phyloP scores from a whole-genome alignment of 2,797 vertebrate species.

The Melanitta fusca region DNA sequence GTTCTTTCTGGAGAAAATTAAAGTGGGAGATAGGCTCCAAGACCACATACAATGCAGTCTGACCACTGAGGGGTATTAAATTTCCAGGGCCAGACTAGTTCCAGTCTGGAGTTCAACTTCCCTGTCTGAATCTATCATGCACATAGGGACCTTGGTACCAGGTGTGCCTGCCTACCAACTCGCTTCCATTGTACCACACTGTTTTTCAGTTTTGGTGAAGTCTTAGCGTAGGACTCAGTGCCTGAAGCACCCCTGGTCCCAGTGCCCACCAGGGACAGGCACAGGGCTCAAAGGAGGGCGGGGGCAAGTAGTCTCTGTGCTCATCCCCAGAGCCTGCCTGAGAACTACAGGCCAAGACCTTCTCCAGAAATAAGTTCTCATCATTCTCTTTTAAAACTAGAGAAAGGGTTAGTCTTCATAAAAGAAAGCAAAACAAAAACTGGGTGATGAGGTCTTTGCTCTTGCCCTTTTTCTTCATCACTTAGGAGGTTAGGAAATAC shows the following conservation, averaged over 20 bases:
- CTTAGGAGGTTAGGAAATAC: not conserved
- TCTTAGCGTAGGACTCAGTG: not conserved
- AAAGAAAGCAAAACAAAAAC: not conserved
- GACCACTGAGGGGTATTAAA: not conserved
- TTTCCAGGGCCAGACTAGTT: not conserved
- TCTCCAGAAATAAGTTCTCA: not conserved
- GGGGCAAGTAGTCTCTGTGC: not conserved
- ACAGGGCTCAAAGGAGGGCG: not conserved
- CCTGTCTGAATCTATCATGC: not conserved
- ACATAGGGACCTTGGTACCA: fast-evolving
- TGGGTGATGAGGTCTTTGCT: not conserved
- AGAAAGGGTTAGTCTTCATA: not conserved
- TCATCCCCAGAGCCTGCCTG: not conserved
- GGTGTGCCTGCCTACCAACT: not conserved
- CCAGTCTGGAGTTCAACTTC: not conserved
- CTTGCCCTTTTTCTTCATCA: not conserved
- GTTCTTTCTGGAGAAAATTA: not conserved
- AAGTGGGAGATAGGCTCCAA: not conserved
- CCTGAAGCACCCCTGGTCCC: not conserved
- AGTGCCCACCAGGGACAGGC: not conserved
- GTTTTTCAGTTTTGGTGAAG: not conserved
- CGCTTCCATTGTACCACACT: not conserved
- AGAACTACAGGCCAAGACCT: not conserved
- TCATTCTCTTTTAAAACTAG: not conserved
- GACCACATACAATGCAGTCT: not conserved